Conservation (phyloP, 2,113 vertebrate species). For the Prunella fulvescens region DNA sequence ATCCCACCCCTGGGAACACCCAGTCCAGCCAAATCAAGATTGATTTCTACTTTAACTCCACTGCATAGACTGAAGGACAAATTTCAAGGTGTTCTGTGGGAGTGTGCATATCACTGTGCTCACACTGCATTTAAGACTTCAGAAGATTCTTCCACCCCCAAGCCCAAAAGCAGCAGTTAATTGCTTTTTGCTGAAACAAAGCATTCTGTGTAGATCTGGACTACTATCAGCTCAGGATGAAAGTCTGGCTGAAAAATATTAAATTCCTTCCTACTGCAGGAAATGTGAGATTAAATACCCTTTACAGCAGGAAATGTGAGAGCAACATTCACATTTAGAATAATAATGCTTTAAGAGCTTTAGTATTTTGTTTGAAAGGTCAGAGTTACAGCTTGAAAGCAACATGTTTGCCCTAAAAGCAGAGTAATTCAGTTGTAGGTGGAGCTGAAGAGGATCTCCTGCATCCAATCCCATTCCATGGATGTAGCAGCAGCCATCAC, state of each 20-base stretch:
- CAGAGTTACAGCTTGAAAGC: background rate
- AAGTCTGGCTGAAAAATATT: background rate
- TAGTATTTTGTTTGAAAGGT: background rate
- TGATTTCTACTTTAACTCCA: background rate
- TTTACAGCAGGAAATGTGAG: background rate
- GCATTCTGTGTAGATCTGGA: background rate
- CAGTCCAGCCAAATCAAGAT: background rate
- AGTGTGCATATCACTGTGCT: background rate
- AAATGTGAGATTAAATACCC: background rate
- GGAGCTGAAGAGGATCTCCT: background rate
- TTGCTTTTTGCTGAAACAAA: background rate
- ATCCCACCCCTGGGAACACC: background rate
- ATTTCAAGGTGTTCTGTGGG: background rate
- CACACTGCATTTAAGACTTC: background rate
- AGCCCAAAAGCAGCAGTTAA: background rate
- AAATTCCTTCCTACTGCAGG: background rate
- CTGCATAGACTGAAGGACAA: background rate
- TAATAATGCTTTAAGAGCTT: background rate
- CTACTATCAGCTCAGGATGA: background rate
- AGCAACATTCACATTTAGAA: background rate
- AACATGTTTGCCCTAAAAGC: background rate
- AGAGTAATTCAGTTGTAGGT: background rate
- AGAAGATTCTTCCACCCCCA: background rate
- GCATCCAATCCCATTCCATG: background rate
- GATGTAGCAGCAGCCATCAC: background rate